Conservation (phyloP, 2,888 invertebrate species). For the Standfussiana lucernea region DNA sequence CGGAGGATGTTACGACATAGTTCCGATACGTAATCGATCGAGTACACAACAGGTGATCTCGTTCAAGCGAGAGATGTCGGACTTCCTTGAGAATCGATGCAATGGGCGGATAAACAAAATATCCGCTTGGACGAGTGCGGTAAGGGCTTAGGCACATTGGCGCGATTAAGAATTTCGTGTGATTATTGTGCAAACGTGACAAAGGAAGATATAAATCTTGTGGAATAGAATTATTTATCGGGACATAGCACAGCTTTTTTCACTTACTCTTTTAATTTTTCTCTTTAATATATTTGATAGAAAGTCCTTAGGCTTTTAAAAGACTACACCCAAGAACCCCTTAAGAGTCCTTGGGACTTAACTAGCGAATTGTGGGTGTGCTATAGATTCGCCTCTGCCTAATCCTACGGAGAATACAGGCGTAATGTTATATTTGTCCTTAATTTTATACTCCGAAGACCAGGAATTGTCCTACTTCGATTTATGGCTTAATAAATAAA, state of each 20-base stretch:
- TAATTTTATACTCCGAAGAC: not conserved
- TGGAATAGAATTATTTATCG: not conserved
- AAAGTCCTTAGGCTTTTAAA: not conserved
- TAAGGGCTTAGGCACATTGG: slow-evolving; percentile 32
- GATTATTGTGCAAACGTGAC: not conserved
- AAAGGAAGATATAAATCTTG: not conserved
- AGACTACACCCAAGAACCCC: not conserved
- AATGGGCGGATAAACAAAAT: slow-evolving; percentile 43
- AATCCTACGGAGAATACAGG: not conserved
- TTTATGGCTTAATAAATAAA: not conserved
- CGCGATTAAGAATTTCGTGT: not conserved
- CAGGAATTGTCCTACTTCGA: not conserved
- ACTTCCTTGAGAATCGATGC: slow-evolving; percentile 46
- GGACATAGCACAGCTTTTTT: not conserved
- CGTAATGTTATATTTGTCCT: not conserved
- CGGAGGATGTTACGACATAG: slow-evolving; percentile 22
- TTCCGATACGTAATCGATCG: slow-evolving; percentile 33
- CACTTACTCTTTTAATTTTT: not conserved
- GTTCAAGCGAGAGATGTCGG: slow-evolving; percentile 57
- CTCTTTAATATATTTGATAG: not conserved
- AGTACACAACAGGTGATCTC: slow-evolving; percentile 47
- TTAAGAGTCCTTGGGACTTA: not conserved
- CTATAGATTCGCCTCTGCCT: not conserved
- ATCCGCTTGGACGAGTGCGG: slow-evolving; percentile 40
- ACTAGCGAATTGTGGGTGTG: not conserved